Evolutionary conservation across 2,888 invertebrate species (phyloP).

Genomic region (Ellobium chinense): DNA sequence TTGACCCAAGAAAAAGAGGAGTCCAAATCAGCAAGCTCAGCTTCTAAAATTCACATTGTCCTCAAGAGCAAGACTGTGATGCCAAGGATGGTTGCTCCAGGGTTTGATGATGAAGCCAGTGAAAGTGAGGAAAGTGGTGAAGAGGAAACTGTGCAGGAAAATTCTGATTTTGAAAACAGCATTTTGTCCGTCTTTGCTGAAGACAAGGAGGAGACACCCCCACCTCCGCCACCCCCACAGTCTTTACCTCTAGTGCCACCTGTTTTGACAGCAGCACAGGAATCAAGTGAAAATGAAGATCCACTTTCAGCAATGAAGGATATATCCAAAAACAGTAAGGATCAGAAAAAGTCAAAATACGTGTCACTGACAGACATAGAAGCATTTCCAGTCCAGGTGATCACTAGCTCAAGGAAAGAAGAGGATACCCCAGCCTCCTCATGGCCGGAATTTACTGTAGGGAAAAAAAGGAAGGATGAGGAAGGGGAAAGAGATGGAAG

Average conservation of each 20-base stretch:
- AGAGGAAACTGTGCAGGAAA: background rate
- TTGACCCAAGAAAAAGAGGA: conserved; percentile 3
- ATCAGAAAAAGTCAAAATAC: background rate
- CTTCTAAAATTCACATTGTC: conserved; percentile 36
- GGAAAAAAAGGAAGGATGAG: conserved; percentile 30
- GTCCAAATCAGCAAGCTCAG: background rate
- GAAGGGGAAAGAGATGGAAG: background rate
- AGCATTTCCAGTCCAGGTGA: conserved; percentile 48
- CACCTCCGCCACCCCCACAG: background rate
- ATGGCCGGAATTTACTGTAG: conserved; percentile 49
- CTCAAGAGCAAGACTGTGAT: conserved; percentile 33
- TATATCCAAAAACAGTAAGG: background rate
- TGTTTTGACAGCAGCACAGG: background rate
- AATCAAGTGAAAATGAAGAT: background rate
- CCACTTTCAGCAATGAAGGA: background rate
- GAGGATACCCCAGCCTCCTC: conserved; percentile 34
- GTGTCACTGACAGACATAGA: conserved; percentile 20
- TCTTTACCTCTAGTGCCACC: background rate
- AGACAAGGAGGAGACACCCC: conserved; percentile 3
- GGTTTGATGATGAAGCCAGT: conserved; percentile 45
- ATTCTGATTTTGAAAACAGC: conserved; percentile 4
- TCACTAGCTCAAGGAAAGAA: conserved; percentile 47
- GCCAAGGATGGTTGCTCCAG: conserved; percentile 29
- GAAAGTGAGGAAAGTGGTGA: background rate
- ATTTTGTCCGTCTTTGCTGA: background rate